These are phyloP conservation scores for Labeo calbasu DNA, from an alignment of 2,797 vertebrate genomes.

Conservation along the genomic window DNA sequence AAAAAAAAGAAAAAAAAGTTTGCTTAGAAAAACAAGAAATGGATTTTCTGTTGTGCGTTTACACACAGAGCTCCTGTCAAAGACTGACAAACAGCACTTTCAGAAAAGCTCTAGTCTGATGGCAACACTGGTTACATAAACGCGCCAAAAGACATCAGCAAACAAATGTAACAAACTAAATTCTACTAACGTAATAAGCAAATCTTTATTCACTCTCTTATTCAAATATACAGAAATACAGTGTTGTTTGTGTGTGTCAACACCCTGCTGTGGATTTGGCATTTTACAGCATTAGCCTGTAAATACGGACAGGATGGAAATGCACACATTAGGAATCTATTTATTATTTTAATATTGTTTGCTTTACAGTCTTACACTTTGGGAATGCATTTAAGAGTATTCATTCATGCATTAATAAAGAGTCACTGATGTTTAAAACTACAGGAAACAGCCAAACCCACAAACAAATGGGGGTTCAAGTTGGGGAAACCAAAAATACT, in stretches of 20 bases:
- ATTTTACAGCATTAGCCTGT: not conserved
- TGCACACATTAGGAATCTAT: not conserved
- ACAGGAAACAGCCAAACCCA: not conserved
- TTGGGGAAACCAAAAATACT: not conserved
- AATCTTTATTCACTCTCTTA: slow-evolving; percentile 14
- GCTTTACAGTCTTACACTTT: not conserved
- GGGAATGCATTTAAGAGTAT: not conserved
- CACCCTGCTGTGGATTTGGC: not conserved
- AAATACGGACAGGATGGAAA: slow-evolving; percentile 2
- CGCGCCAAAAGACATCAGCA: not conserved
- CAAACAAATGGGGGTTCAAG: not conserved
- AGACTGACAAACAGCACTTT: slow-evolving; percentile 1
- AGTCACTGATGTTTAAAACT: not conserved
- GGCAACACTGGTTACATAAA: not conserved
- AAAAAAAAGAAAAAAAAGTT: not conserved
- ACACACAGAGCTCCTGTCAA: not conserved
- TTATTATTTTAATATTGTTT: slow-evolving; percentile 11
- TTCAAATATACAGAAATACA: slow-evolving; percentile 31
- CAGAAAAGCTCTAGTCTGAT: not conserved
- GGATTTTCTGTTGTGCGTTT: not conserved
- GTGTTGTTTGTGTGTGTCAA: slow-evolving; percentile 9
- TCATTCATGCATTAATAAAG: not conserved
- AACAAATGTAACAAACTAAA: slow-evolving; percentile 16
- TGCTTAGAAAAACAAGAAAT: not conserved
- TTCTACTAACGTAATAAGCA: not conserved